phyloP scores from a whole-genome alignment of 2,797 vertebrate genomes.

The Danio choprae region DNA sequence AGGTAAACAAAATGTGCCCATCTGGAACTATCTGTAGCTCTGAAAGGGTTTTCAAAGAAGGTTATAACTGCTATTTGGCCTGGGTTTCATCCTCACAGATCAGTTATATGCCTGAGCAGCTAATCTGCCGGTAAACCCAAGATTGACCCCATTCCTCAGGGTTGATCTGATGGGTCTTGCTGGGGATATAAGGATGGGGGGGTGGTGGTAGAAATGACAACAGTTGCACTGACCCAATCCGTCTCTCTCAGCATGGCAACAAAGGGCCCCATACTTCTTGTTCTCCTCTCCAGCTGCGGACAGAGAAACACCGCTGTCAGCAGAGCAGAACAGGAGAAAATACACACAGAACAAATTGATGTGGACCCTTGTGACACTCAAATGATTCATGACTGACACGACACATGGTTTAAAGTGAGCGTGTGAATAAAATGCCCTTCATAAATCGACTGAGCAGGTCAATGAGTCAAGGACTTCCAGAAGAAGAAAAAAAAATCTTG shows the following conservation, averaged over 20 bases:
- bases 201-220: slow-evolving; percentile 41
- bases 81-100: slow-evolving; percentile 38
- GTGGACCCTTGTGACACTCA: slow-evolving; percentile 36
- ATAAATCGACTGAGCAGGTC: neutral
- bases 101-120: slow-evolving; percentile 53
- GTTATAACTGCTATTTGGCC: slow-evolving; percentile 33
- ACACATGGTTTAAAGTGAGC: neutral
- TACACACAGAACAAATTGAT: slow-evolving; percentile 55
- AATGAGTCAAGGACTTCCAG: slow-evolving; percentile 4
- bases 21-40: slow-evolving; percentile 21
- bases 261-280: slow-evolving; percentile 35
- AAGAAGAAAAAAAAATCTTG: neutral
- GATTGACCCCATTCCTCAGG: slow-evolving; percentile 63
- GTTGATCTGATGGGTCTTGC: slow-evolving; percentile 52
- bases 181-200: slow-evolving; percentile 18
- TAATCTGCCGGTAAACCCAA: slow-evolving; percentile 56
- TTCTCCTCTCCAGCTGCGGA: slow-evolving; percentile 50
- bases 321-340: slow-evolving; percentile 43
- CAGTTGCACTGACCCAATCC: slow-evolving; percentile 62
- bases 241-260: slow-evolving; percentile 53
- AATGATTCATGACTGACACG: slow-evolving; percentile 15
- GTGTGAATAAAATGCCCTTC: slow-evolving; percentile 2
- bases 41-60: slow-evolving; percentile 32
- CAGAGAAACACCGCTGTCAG: slow-evolving; percentile 46
- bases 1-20: slow-evolving; percentile 40